Evolutionary conservation across 2,888 invertebrate genomes (phyloP), one percentile per base, ranked within the genome.

Genomic region (Eupithecia tripunctaria): DNA sequence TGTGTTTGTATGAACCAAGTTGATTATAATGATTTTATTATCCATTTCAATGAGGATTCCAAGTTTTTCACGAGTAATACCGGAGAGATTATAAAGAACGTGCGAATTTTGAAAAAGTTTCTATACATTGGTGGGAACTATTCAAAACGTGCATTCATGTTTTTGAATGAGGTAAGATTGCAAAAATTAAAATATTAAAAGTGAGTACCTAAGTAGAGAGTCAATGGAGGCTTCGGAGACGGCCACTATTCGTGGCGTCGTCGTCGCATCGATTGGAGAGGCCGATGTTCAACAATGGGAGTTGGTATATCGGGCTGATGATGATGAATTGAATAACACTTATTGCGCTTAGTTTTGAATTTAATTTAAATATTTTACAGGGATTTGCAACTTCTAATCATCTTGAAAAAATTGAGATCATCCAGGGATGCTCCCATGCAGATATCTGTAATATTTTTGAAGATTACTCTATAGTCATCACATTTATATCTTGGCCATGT

Each of bases 401-500:
- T 66, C 74, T 76, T 63, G 92, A 94, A 79, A 91, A 86, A 80
- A 80, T 87, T 7, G 90, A 92, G 71, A 92, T 93, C 47, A 82
- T 85, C 8, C 87, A 90, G 75, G 93, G 90, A 18, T 89, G 89
- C 73, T 82, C 89, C 0, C 84, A 91, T 73, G 88, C 93, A 14
- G 94, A 94, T 71, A 78, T 93, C 29, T 94, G 93, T 76, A 92
- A 92, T 76, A 81, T 94, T 68, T 94, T 93, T 74, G 92, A 92
- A 36, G 86, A 89, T 7, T 73, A 86, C 67, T 90, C 92, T 0
- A 82, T 94, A 60, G 90, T 91, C 3, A 81, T 77, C 10, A 76
- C 80, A 29, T 91, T 86, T 71, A 86, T 94, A 78, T 85, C 85
- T n/a, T 89, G 88, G 89, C 90, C 91, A 0, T 88, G 87, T 76